phyloP scores from a whole-genome alignment of 2,113 vertebrate genomes.

The Chunga burmeisteri region DNA sequence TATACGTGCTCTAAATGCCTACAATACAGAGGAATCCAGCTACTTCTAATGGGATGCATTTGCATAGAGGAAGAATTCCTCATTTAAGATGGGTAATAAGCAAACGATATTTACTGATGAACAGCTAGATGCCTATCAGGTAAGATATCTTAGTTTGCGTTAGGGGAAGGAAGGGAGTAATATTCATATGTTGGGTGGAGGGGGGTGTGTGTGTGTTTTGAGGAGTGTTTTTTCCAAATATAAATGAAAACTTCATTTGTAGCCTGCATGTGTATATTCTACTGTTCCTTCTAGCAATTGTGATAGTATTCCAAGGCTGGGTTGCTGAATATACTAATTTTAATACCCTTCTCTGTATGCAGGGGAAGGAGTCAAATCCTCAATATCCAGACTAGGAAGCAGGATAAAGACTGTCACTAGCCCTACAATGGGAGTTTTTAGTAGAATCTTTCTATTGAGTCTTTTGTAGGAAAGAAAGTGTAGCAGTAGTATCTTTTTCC shows the following conservation, averaged over 20 bases:
- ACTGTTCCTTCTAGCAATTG: not conserved
- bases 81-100: constrained; percentile 91
- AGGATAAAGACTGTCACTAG: not conserved
- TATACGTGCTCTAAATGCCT: constrained; percentile 81
- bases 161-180: not conserved
- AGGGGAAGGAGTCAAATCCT: not conserved
- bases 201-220: not conserved
- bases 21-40: constrained; percentile 70
- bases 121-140: constrained; percentile 95
- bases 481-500: not conserved
- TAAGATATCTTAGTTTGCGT: constrained; percentile 52
- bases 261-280: not conserved
- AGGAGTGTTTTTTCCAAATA: not conserved
- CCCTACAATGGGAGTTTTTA: not conserved
- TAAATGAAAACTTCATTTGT: not conserved
- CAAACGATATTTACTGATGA: constrained; percentile 97
- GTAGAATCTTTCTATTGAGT: not conserved
- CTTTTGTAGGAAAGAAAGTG: not conserved
- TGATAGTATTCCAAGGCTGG: not conserved
- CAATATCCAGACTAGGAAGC: not conserved
- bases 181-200: no score
- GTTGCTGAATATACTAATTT: not conserved
- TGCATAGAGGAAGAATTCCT: constrained; percentile 73
- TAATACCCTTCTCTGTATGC: not conserved
- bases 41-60: constrained; percentile 81